These are phyloP conservation scores for Brachylomia viminalis DNA, from an alignment of 2,888 invertebrate genomes.

Conservation along the genomic window DNA sequence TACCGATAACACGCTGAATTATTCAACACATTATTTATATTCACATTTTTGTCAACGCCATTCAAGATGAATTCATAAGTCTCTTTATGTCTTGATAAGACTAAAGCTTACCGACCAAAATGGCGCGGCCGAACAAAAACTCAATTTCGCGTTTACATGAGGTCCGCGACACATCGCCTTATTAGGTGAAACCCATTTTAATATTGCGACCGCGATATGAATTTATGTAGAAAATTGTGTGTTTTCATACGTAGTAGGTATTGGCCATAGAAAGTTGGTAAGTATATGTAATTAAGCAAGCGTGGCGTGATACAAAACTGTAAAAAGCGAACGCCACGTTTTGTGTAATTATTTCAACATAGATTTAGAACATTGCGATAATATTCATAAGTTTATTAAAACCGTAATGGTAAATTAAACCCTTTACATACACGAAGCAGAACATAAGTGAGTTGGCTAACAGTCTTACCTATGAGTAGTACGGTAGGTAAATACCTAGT, in stretches of 20 bases:
- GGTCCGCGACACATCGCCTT: constrained; percentile 74
- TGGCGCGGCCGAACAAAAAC: constrained; percentile 79
- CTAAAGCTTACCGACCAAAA: constrained; percentile 88
- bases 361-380: constrained; percentile 70
- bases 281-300: constrained; percentile 63
- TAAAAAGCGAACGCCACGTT: constrained; percentile 59
- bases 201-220: constrained; percentile 58
- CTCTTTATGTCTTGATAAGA: constrained; percentile 90
- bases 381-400: constrained; percentile 75
- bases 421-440: constrained; percentile 25
- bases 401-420: constrained; percentile 61
- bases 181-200: constrained; percentile 73
- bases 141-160: constrained; percentile 77
- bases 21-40: constrained; percentile 90
- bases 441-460: constrained; percentile 39
- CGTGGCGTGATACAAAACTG: constrained; percentile 63
- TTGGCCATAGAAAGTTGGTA: constrained; percentile 59
- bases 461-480: not conserved
- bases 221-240: constrained; percentile 61
- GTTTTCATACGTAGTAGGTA: constrained; percentile 48
- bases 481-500: not conserved
- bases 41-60: constrained; percentile 90
- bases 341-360: constrained; percentile 72
- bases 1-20: constrained; percentile 90
- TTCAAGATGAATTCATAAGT: constrained; percentile 89